phyloP scores from a whole-genome alignment of 2,888 invertebrate species.

The Macaria liturata region DNA sequence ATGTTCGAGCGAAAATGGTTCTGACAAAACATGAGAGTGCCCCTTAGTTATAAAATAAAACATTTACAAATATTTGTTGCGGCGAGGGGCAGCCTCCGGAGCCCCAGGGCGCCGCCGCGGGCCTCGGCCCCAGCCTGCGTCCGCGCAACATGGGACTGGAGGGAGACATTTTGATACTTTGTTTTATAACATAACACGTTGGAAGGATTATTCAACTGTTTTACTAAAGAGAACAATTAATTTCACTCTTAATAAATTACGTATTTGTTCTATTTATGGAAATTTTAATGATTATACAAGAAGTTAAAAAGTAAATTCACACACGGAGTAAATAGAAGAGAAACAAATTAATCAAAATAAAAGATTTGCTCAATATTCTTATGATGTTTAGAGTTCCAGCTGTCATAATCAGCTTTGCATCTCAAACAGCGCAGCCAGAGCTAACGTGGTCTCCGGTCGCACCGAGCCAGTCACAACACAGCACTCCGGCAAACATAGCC shows the following conservation, averaged over 20 bases:
- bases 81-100: conserved; percentile 19
- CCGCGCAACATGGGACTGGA: conserved; percentile 14
- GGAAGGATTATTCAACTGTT: no score
- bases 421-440: conserved; percentile 16
- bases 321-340: no score
- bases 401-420: conserved; percentile 5
- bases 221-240: no score
- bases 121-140: conserved; percentile 11
- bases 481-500: conserved; percentile 39
- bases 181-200: no score
- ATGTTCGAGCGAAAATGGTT: conserved; percentile 40
- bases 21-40: conserved; percentile 42
- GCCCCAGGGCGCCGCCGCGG: conserved; percentile 9
- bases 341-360: no score
- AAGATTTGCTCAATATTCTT: no score
- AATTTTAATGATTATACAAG: no score
- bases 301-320: no score
- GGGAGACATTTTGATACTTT: no score
- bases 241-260: no score
- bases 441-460: conserved; percentile 41
- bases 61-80: conserved; percentile 81
- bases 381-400: no score
- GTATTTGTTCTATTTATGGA: no score
- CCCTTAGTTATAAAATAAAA: conserved; percentile 59
- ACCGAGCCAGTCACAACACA: conserved; percentile 65